Evolutionary conservation across 2,888 invertebrate species (phyloP), one percentile per base, ranked within the genome.

Genomic region (Odontocerum albicorne): DNA sequence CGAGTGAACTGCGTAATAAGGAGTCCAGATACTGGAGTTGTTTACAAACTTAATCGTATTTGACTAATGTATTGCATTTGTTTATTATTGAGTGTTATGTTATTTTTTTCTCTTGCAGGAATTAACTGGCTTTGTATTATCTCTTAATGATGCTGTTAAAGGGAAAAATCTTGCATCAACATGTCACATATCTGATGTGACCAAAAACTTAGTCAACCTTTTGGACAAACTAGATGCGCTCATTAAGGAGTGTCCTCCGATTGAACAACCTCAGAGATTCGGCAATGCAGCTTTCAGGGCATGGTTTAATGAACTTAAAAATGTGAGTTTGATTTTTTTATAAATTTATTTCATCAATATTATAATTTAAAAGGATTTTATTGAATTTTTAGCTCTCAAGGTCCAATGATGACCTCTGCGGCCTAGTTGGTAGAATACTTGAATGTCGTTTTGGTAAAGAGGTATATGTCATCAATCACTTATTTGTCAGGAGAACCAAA

Each of bases 241-340:
- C 72, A 82, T 96, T 42, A 87, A 89, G 64, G 86, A 91, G 56
- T 90, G 87, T 58, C 96, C 96, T 33, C 92, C 96, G 0, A 77
- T 92, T 22, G 87, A 92, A 60, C 95, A 96, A 67, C 95, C 96
- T 0, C 97, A 98, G 70, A 80, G 99, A 57, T 99, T 97, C 80
- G 99, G 99, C 3, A 99, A 99, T 72, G 86, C 87, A 67, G 91
- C 97, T 0, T 99, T 93, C 72, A 81, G 88, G 63, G 80, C 79
- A 12, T 99, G 95, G 91, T 81, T 90, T 62, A 71, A 76, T 10
- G 84, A 84, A 72, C 72, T 98, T 40, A 80, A 84, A 66, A 74
- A 79, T 65, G 83, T 82, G n/a, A n/a, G n/a, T n/a, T n/a, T n/a
- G n/a, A n/a, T n/a, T n/a, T n/a, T n/a, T n/a, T n/a, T n/a, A n/a